Conservation (phyloP, 2,797 vertebrate genomes). For the Smutsia temminckii region DNA sequence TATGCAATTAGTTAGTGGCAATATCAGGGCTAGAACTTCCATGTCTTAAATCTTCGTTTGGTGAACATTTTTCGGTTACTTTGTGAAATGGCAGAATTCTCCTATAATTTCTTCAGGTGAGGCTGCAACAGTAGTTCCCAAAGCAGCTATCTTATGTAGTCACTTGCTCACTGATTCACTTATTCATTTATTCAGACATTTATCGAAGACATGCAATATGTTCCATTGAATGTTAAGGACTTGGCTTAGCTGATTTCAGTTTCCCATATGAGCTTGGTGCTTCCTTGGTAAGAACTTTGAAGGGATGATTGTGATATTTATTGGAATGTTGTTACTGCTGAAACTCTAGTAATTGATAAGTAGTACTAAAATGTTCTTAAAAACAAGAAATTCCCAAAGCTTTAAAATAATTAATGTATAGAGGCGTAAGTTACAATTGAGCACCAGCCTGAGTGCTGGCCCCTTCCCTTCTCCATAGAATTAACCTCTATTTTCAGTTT, state of each 20-base stretch:
- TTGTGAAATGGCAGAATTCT: background rate
- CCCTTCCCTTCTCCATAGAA: background rate
- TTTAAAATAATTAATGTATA: background rate
- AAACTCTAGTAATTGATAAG: background rate
- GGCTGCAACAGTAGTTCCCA: background rate
- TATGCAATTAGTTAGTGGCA: background rate
- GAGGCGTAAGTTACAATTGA: background rate
- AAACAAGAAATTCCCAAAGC: constrained; percentile 16
- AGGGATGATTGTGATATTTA: background rate
- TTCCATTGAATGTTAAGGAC: background rate
- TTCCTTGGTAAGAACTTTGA: constrained; percentile 10
- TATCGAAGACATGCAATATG: background rate
- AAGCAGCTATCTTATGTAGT: background rate
- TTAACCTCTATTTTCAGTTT: background rate
- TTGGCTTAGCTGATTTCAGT: background rate
- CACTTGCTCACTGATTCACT: background rate
- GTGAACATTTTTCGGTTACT: constrained; percentile 5
- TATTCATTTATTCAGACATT: background rate
- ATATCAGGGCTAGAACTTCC: background rate
- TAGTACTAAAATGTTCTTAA: constrained; percentile 28
- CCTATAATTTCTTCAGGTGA: constrained; percentile 24
- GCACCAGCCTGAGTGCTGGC: background rate
- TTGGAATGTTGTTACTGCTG: background rate
- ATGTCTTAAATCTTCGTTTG: constrained; percentile 24
- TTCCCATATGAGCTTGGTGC: background rate